These are phyloP conservation scores for Papilio aristodemus DNA, from an alignment of 1,140 invertebrate genomes.

Conservation along the genomic window DNA sequence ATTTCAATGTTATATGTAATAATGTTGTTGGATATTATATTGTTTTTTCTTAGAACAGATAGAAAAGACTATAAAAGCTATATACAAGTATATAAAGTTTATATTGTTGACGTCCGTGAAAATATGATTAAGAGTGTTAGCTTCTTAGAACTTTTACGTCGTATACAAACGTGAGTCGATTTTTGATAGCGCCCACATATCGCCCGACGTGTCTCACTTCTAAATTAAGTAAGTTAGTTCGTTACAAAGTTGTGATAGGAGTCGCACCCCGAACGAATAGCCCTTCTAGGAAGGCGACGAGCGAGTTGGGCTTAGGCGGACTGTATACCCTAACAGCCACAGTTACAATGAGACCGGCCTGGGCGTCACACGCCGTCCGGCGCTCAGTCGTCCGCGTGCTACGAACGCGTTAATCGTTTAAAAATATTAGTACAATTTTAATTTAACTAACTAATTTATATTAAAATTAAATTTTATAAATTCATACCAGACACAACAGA, in stretches of 20 bases:
- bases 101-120: conserved; percentile 13
- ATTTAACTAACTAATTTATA: neutral
- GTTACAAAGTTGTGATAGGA: conserved; percentile 30
- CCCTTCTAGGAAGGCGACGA: neutral
- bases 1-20: too few species aligned
- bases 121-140: conserved; percentile 25
- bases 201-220: conserved; percentile 5
- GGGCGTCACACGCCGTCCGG: conserved; percentile 49
- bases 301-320: conserved; percentile 12
- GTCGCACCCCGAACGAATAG: conserved; percentile 2
- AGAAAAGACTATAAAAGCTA: conserved; percentile 1
- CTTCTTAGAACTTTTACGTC: conserved; percentile 19
- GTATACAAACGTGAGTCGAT: conserved; percentile 22
- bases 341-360: conserved; percentile 59
- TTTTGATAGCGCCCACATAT: conserved; percentile 20
- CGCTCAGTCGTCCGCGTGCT: conserved; percentile 38
- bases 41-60: neutral
- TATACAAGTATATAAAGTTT: neutral
- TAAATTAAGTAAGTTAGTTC: conserved; percentile 33
- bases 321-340: conserved; percentile 29
- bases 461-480: neutral
- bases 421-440: neutral
- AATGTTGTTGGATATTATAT: too few species aligned
- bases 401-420: conserved; percentile 46
- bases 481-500: neutral